These are phyloP conservation scores for Myrmecophaga tridactyla DNA, from an alignment of 2,113 vertebrate species.

Conservation along the genomic window DNA sequence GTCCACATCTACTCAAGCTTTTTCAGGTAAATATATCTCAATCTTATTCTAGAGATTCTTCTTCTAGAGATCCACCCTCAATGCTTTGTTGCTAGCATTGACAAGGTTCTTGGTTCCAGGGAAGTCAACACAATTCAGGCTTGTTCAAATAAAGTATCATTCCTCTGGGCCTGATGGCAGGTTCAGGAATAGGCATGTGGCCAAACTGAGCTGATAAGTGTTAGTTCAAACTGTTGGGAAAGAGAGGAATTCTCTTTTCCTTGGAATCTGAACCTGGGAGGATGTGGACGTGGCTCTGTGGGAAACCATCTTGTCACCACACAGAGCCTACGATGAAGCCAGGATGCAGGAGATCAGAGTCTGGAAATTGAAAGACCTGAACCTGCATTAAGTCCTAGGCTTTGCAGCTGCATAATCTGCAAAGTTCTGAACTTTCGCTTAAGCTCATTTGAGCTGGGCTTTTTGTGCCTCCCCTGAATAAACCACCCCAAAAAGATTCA, in stretches of 20 bases:
- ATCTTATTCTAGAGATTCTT: not conserved
- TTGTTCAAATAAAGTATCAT: not conserved
- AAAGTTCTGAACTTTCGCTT: not conserved
- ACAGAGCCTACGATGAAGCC: not conserved
- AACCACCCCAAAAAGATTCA: not conserved
- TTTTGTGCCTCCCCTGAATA: not conserved
- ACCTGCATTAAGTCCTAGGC: not conserved
- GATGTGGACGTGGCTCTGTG: not conserved
- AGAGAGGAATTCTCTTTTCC: not conserved
- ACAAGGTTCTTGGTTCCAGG: not conserved
- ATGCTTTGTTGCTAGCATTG: not conserved
- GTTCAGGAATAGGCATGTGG: not conserved
- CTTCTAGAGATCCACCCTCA: not conserved
- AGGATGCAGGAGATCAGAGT: not conserved
- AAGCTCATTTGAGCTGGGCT: not conserved
- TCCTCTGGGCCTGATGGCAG: not conserved
- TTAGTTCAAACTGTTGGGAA: not conserved
- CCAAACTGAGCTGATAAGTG: not conserved
- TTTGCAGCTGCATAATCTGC: not conserved
- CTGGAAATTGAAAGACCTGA: not conserved
- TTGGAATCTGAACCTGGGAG: not conserved
- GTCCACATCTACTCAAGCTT: not conserved
- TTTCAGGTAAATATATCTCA: not conserved
- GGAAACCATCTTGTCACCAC: not conserved
- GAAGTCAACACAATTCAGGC: not conserved